Base-by-base conservation (phyloP, 2,888 invertebrate genomes). In the Meteorus colon region DNA sequence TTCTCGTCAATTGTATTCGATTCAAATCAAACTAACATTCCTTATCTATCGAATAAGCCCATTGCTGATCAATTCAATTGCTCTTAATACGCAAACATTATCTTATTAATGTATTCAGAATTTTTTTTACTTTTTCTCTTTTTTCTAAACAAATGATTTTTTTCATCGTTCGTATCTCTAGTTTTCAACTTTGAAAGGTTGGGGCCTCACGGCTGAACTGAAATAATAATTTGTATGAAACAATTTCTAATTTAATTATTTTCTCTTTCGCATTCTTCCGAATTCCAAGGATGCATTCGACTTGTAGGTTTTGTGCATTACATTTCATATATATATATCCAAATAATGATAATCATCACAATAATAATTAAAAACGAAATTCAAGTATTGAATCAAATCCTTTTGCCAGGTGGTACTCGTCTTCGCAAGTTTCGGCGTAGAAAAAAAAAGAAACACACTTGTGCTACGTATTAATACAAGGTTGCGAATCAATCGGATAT, bases 101-200 rank as follows among this genome's bases (percentile, higher is more conserved):
- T 74, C 34, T 34, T 34, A 34, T 4, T 8, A 34, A 6, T 34
- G 8, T 34, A 34, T 6, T 34, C 34, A 34, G 34, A 34, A 34
- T 6, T 34, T 34, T 34, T 34, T 34, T 34, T 85, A 74, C 78
- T 29, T 63, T 31, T 31, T 29, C 27, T 31, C 41, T 63, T 63
- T 63, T 63, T 66, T 37, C 6, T 19, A 82, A 84, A 84, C 82
- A 81, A 85, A 84, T 80, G 82, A 83, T 85, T 86, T 85, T 85
- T 82, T 85, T 84, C 85, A 85, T 78, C 82, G 81, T 81, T 76
- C 74, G 66, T 60, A 34, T 71, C 72, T 79, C 71, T 76, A 70
- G 0, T 19, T 8, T 41, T 41, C 24, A 4, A 37, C 74, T 63
- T 73, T 59, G 78, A 79, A 78, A 74, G 76, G 74, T 74, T 78